Conservation (phyloP, 2,888 invertebrate genomes). For the Melinaea marsaeus region DNA sequence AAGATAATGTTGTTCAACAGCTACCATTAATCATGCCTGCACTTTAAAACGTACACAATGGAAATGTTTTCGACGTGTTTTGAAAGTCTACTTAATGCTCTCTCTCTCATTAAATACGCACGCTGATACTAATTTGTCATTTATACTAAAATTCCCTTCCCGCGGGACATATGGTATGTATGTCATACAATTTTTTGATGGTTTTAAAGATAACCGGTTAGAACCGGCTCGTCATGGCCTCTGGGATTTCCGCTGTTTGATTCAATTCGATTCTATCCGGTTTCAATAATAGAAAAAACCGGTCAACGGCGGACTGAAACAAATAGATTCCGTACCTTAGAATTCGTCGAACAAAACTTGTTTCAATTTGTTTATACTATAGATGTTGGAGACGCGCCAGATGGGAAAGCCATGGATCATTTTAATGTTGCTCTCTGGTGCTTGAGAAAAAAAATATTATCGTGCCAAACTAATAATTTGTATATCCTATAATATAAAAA, state of each 20-base stretch:
- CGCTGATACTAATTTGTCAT: too few species aligned
- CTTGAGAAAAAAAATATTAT: constrained; percentile 3
- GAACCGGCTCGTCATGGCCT: constrained; percentile 25
- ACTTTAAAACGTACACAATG: too few species aligned
- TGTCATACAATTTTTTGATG: constrained; percentile 19
- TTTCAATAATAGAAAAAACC: constrained; percentile 33
- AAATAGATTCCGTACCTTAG: constrained; percentile 32
- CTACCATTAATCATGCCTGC: too few species aligned
- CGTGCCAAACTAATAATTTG: not conserved
- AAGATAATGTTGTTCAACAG: too few species aligned
- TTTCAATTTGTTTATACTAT: constrained; percentile 23
- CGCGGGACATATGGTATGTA: not conserved
- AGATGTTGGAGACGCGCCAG: constrained; percentile 27
- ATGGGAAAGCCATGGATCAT: constrained; percentile 22
- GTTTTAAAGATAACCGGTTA: constrained; percentile 22
- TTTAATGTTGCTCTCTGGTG: constrained; percentile 24
- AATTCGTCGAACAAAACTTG: constrained; percentile 20
- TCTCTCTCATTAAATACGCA: too few species aligned
- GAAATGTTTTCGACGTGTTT: too few species aligned
- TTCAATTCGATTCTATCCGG: constrained; percentile 32
- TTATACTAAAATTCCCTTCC: too few species aligned
- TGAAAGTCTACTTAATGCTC: too few species aligned
- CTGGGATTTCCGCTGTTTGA: constrained; percentile 32
- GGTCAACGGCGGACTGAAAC: constrained; percentile 31
- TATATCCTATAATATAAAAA: too few species aligned